Evolutionary conservation across 1,140 invertebrate genomes (phyloP).

Genomic region (Aphidius ervi): DNA sequence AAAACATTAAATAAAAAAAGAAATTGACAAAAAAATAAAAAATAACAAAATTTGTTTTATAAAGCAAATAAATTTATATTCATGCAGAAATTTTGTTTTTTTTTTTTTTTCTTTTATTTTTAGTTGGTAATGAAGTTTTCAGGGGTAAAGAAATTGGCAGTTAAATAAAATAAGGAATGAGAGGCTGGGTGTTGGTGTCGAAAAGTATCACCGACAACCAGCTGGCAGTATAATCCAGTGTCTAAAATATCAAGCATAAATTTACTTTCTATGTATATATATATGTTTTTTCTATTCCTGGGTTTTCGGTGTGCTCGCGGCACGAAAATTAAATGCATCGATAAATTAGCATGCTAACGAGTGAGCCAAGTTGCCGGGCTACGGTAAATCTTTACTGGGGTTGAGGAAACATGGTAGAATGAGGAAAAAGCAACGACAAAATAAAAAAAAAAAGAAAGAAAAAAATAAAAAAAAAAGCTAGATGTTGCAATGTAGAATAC

Average conservation of each 20-base stretch:
- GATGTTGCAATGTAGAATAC: constrained; percentile 1
- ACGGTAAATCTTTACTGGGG: not conserved
- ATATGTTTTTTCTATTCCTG: constrained; percentile 13
- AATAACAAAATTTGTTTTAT: too few species aligned
- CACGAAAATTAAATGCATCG: constrained; percentile 41
- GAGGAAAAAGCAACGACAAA: not conserved
- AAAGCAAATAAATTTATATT: too few species aligned
- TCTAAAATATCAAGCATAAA: constrained; percentile 42
- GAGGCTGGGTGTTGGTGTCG: not conserved
- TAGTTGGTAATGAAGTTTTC: too few species aligned
- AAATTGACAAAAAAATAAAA: too few species aligned
- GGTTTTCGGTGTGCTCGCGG: constrained; percentile 10
- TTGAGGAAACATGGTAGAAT: not conserved
- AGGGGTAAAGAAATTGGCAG: too few species aligned
- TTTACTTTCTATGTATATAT: constrained; percentile 25
- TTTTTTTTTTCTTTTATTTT: too few species aligned
- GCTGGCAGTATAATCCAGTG: constrained; percentile 25
- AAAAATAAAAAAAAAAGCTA: too few species aligned
- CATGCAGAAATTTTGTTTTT: too few species aligned
- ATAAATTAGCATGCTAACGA: constrained; percentile 52
- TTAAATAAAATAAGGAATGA: not conserved
- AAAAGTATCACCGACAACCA: constrained; percentile 15
- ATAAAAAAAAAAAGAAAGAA: too few species aligned
- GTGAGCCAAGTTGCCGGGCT: constrained; percentile 20
- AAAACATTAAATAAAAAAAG: too few species aligned